Conservation (phyloP, 2,888 invertebrate genomes). For the Chromoteleia sp. region DNA sequence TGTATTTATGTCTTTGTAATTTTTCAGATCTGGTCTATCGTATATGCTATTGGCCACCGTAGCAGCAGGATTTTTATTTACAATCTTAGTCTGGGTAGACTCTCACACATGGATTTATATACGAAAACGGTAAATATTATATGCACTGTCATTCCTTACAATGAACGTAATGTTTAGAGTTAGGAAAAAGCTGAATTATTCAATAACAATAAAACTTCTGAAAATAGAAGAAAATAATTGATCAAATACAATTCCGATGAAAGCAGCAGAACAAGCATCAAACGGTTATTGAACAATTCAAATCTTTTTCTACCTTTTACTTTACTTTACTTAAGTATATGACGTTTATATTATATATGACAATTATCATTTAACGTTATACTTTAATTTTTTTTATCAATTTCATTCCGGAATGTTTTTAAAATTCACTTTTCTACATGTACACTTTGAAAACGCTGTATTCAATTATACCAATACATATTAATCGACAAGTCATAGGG, state of each 20-base stretch:
- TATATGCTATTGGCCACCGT: constrained; percentile 95
- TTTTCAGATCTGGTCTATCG: constrained; percentile 88
- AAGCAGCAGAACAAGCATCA: background rate
- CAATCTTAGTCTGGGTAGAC: constrained; percentile 96
- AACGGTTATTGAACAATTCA: constrained; percentile 48
- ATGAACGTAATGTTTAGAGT: constrained; percentile 50
- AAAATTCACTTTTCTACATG: constrained; percentile 54
- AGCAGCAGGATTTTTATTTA: constrained; percentile 94
- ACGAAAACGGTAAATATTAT: constrained; percentile 90
- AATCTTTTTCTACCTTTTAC: too few species aligned
- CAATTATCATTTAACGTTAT: constrained; percentile 54
- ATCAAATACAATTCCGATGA: background rate
- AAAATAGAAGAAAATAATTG: background rate
- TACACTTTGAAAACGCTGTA: constrained; percentile 56
- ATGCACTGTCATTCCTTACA: constrained; percentile 19
- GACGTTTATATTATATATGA: constrained; percentile 47
- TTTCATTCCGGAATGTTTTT: constrained; percentile 57
- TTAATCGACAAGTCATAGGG: constrained; percentile 57
- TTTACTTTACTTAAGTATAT: constrained; percentile 36
- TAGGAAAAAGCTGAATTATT: constrained; percentile 40
- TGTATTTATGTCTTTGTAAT: background rate
- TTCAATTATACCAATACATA: constrained; percentile 48
- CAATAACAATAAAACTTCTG: constrained; percentile 14
- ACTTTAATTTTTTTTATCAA: constrained; percentile 37
- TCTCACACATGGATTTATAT: constrained; percentile 99